A percentile compares a stretch with the other conserved stretches of the same genome.
Evolutionary conservation across 2,113 vertebrate genomes (phyloP).

Genomic region (Bothrops jararaca): DNA sequence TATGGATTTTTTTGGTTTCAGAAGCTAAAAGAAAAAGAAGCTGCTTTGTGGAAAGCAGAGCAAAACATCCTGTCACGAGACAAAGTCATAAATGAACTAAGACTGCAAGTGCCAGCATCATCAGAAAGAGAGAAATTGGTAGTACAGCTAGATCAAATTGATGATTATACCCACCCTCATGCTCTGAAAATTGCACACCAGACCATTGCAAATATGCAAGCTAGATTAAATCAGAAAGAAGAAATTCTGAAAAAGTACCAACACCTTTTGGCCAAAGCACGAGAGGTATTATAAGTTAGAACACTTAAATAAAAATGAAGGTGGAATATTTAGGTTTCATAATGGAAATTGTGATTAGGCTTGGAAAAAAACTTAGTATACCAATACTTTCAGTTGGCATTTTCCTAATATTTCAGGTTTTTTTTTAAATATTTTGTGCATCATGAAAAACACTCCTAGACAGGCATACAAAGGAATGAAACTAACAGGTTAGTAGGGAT

Average conservation of each 20-base stretch:
- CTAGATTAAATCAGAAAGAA: constrained; percentile 89
- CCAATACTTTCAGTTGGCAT: not conserved
- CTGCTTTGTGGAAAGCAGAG: constrained; percentile 79
- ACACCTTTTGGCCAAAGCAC: constrained; percentile 77
- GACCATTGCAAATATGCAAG: constrained; percentile 86
- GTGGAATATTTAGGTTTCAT: not conserved
- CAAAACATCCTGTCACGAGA: constrained; percentile 89
- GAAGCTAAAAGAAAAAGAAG: constrained; percentile 88
- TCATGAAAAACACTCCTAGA: not conserved
- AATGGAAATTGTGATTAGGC: not conserved
- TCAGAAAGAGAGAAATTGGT: constrained; percentile 78
- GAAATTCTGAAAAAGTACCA: constrained; percentile 90
- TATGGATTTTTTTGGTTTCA: constrained; percentile 54
- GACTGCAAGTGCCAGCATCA: constrained; percentile 80
- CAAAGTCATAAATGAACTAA: constrained; percentile 91
- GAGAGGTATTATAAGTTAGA: constrained; percentile 70
- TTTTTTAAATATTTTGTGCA: not conserved
- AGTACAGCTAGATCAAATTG: constrained; percentile 70
- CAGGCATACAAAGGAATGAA: not conserved
- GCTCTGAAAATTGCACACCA: constrained; percentile 83
- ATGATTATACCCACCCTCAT: constrained; percentile 62
- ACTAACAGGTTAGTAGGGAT: not conserved
- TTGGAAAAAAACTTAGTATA: not conserved
- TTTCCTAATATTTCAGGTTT: not conserved
- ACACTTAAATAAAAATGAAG: not conserved